Evolutionary conservation across 2,797 vertebrate genomes (phyloP).

Genomic region (Sebastes steindachneri): DNA sequence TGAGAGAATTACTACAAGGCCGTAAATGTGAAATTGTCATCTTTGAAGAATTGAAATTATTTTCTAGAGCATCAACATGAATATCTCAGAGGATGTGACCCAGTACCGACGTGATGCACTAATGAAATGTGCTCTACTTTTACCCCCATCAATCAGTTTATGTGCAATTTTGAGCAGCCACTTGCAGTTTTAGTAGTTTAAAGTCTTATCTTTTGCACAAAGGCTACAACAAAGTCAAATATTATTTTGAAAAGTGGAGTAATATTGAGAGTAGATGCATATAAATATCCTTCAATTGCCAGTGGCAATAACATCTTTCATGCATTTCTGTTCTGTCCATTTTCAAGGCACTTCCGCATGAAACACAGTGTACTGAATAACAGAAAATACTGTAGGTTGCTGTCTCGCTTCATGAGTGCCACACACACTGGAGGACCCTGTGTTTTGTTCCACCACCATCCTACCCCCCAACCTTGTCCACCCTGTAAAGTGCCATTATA

Average conservation of each 20-base stretch:
- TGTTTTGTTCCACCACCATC: slow-evolving; percentile 65
- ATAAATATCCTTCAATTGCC: not conserved
- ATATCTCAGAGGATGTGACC: slow-evolving; percentile 54
- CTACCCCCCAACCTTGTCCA: slow-evolving; percentile 74
- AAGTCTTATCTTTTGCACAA: not conserved
- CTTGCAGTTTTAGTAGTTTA: slow-evolving; percentile 5
- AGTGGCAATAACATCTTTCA: not conserved
- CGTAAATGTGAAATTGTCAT: slow-evolving; percentile 49
- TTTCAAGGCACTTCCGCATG: not conserved
- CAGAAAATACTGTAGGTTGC: slow-evolving; percentile 35
- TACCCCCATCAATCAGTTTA: slow-evolving; percentile 24
- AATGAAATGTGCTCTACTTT: slow-evolving; percentile 43
- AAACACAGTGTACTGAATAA: slow-evolving; percentile 9
- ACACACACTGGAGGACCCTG: slow-evolving; percentile 42
- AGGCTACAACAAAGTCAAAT: not conserved
- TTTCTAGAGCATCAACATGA: slow-evolving; percentile 42
- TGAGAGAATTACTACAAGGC: slow-evolving; percentile 43
- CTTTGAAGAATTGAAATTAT: slow-evolving; percentile 58
- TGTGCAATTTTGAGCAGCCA: slow-evolving; percentile 9
- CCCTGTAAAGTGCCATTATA: slow-evolving; percentile 81
- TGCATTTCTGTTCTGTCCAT: slow-evolving; percentile 2
- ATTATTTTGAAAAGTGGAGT: not conserved
- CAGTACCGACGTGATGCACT: slow-evolving; percentile 29
- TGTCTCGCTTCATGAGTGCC: slow-evolving; percentile 43
- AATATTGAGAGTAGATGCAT: not conserved